Conservation (phyloP, 2,888 invertebrate genomes). For the Athalia circularis region DNA sequence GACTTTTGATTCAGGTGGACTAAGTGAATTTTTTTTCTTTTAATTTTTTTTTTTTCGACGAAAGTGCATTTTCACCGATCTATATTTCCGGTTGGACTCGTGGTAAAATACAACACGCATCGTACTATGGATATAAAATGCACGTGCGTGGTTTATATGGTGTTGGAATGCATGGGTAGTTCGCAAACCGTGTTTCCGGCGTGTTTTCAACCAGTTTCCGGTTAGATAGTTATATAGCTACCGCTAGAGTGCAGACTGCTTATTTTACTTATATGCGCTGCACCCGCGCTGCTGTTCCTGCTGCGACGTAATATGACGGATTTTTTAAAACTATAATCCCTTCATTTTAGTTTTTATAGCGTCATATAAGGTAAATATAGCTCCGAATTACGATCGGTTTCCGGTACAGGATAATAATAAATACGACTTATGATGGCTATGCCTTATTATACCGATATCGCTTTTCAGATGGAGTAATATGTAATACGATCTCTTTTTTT, state of each 20-base stretch:
- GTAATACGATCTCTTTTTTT: too few relatives aligned
- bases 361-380: not conserved
- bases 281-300: too few relatives aligned
- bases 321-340: constrained; percentile 23
- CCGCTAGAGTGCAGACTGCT: too few relatives aligned
- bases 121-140: not conserved
- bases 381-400: constrained; percentile 24
- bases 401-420: not conserved
- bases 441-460: too few relatives aligned
- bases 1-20: not conserved
- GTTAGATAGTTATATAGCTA: not conserved
- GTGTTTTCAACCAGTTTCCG: constrained; percentile 18
- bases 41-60: not conserved
- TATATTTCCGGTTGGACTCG: too few relatives aligned
- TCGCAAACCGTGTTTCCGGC: constrained; percentile 41
- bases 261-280: too few relatives aligned
- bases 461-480: not conserved
- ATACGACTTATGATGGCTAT: not conserved
- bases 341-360: constrained; percentile 6
- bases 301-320: not conserved
- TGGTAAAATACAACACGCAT: not conserved
- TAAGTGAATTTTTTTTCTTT: not conserved
- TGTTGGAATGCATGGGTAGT: not conserved
- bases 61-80: not conserved
- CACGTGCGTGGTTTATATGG: constrained; percentile 23